phyloP scores from a whole-genome alignment of 1,140 invertebrate species.

The Pristionchus pacificus region DNA sequence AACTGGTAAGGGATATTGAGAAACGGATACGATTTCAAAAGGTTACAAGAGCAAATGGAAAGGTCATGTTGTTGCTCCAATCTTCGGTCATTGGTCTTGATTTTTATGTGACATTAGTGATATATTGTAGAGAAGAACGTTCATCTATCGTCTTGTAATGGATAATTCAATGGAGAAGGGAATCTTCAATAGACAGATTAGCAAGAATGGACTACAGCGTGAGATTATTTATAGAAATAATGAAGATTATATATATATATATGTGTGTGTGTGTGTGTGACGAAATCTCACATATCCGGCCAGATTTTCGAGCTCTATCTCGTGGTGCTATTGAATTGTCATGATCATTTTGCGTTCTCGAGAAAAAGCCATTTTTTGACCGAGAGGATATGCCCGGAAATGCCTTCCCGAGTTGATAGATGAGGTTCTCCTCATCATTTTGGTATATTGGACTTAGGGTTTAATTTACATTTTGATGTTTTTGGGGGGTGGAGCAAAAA shows the following conservation, averaged over 20 bases:
- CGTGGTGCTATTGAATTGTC: too few species aligned
- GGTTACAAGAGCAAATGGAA: slow-evolving; percentile 4
- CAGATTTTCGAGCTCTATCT: too few species aligned
- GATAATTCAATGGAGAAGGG: slow-evolving; percentile 94
- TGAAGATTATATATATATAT: background rate
- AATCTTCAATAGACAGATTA: slow-evolving; percentile 95
- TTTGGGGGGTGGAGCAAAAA: too few species aligned
- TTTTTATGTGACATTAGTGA: too few species aligned
- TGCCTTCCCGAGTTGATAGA: too few species aligned
- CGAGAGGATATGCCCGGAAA: too few species aligned
- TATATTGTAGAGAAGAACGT: slow-evolving; percentile 77
- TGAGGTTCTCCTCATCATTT: too few species aligned
- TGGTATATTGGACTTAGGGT: too few species aligned
- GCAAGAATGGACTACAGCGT: slow-evolving; percentile 86
- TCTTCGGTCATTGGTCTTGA: slow-evolving; percentile 93
- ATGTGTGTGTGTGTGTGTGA: background rate
- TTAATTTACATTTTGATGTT: too few species aligned
- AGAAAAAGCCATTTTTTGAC: too few species aligned
- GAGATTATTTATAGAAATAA: slow-evolving; percentile 25
- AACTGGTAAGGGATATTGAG: background rate
- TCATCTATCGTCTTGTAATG: slow-evolving; percentile 90
- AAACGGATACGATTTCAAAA: background rate
- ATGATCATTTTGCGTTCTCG: slow-evolving; percentile 12
- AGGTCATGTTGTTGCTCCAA: too few species aligned
- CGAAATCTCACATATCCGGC: background rate